phyloP scores from a whole-genome alignment of 2,888 invertebrate genomes.

The Pterobdella sp. region DNA sequence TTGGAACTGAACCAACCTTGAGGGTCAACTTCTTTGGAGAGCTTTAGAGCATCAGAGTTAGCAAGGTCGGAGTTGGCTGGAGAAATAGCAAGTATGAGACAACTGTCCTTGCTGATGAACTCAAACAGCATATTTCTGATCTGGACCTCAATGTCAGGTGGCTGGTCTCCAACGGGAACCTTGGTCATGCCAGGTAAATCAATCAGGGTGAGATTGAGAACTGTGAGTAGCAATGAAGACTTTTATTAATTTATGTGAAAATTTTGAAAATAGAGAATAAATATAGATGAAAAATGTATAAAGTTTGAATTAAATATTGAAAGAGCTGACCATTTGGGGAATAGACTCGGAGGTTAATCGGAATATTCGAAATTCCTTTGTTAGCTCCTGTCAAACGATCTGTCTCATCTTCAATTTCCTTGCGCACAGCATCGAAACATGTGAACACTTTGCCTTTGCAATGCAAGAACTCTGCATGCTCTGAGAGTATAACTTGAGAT shows the following conservation, averaged over 20 bases:
- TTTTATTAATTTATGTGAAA: too few species aligned
- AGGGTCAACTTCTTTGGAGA: slow-evolving; percentile 94
- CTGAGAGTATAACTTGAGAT: slow-evolving; percentile 54
- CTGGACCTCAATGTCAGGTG: slow-evolving; percentile 84
- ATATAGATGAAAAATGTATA: too few species aligned
- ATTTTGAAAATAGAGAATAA: too few species aligned
- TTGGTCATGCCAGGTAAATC: slow-evolving; percentile 93
- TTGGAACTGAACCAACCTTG: slow-evolving; percentile 46
- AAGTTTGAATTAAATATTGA: too few species aligned
- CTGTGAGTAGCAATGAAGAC: slow-evolving; percentile 42
- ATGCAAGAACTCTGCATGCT: slow-evolving; percentile 96
- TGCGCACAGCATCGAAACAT: slow-evolving; percentile 84
- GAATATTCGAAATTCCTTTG: slow-evolving; percentile 95
- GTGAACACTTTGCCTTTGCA: slow-evolving; percentile 93
- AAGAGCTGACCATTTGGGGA: slow-evolving; percentile 77
- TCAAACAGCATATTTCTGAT: slow-evolving; percentile 83
- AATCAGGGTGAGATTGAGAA: slow-evolving; percentile 59
- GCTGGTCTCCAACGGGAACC: slow-evolving; percentile 95
- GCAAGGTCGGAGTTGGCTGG: slow-evolving; percentile 96
- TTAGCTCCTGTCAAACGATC: slow-evolving; percentile 93
- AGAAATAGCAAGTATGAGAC: slow-evolving; percentile 89
- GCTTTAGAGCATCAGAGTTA: slow-evolving; percentile 94
- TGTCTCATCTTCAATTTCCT: slow-evolving; percentile 95
- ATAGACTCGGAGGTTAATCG: slow-evolving; percentile 95
- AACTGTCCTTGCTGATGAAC: slow-evolving; percentile 85